A percentile compares a stretch with the other conserved stretches of the same genome.
Evolutionary conservation across 1,140 invertebrate species (phyloP).

Genomic region (Cyphomyrmex costatus): DNA sequence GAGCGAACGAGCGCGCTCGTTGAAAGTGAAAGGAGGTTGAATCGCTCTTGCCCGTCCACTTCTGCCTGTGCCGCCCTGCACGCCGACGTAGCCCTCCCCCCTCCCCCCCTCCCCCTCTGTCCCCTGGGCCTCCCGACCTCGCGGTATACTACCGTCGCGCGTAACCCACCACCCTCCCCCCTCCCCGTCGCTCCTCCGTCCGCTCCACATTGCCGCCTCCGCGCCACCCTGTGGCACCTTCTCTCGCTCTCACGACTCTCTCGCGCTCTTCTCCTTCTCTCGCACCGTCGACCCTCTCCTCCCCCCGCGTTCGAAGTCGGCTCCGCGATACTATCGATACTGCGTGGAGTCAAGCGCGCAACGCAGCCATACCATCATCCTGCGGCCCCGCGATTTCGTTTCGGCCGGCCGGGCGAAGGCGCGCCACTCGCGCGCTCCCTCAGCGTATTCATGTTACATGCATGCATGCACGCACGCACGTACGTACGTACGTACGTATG

Average conservation of each 20-base stretch:
- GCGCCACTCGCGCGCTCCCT: neutral
- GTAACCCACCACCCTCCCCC: constrained; percentile 32
- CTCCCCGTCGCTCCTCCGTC: constrained; percentile 13
- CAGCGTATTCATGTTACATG: neutral
- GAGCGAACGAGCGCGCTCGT: constrained; percentile 77
- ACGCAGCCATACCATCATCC: constrained; percentile 68
- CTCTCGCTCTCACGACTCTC: constrained; percentile 60
- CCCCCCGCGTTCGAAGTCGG: neutral
- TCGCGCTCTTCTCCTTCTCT: constrained; percentile 32
- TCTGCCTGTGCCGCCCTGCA: constrained; percentile 70
- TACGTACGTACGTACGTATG: no score
- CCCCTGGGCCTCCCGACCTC: constrained; percentile 50
- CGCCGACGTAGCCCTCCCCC: constrained; percentile 56
- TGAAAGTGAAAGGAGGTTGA: constrained; percentile 87
- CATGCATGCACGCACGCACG: neutral
- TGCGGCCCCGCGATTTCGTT: constrained; percentile 52
- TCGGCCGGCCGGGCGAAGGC: constrained; percentile 33
- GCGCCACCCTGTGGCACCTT: constrained; percentile 58
- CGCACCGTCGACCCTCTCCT: neutral
- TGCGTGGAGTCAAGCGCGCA: constrained; percentile 45
- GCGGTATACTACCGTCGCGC: constrained; percentile 47
- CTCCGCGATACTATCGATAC: constrained; percentile 53
- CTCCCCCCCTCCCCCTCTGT: constrained; percentile 50
- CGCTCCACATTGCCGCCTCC: constrained; percentile 72
- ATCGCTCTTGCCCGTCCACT: constrained; percentile 83